A percentile compares a stretch with the other conserved stretches of the same genome.
Conservation (phyloP, 2,113 vertebrate species). For the Chaetodon trifascialis region DNA sequence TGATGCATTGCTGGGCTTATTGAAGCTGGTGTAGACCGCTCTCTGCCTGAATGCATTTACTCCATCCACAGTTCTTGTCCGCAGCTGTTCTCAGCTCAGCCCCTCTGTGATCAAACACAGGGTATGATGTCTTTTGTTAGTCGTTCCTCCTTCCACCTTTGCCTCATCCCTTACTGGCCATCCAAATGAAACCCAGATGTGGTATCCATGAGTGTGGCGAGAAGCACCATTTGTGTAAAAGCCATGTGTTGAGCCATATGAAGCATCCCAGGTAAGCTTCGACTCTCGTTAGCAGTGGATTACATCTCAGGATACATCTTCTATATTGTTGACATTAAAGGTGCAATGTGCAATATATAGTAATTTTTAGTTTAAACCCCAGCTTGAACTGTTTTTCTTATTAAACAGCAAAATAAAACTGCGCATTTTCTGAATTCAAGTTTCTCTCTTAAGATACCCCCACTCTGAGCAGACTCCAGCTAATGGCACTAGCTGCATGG, state of each 20-base stretch:
- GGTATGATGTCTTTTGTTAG: conserved; percentile 45
- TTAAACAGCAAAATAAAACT: too few species aligned
- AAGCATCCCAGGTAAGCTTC: not conserved
- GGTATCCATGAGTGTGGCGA: not conserved
- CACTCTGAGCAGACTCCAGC: too few species aligned
- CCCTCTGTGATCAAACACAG: conserved; percentile 49
- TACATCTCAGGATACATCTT: not conserved
- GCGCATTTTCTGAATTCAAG: too few species aligned
- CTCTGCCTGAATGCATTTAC: conserved; percentile 39
- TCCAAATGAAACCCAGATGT: conserved; percentile 58
- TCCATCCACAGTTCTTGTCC: conserved; percentile 28
- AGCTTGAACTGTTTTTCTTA: too few species aligned
- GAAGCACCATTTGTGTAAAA: conserved; percentile 16
- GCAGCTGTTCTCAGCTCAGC: conserved; percentile 45
- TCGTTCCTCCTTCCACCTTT: conserved; percentile 23
- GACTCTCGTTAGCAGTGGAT: not conserved
- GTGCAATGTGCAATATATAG: not conserved
- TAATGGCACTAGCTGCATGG: too few species aligned
- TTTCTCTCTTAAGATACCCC: too few species aligned
- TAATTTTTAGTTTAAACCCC: not conserved
- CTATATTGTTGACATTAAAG: not conserved
- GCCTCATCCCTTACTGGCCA: not conserved
- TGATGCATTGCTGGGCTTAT: conserved; percentile 39
- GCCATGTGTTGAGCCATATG: not conserved
- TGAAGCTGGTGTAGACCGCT: conserved; percentile 44